These are phyloP conservation scores for Prenolepis imparis DNA, from an alignment of 2,888 invertebrate species.

Conservation along the genomic window DNA sequence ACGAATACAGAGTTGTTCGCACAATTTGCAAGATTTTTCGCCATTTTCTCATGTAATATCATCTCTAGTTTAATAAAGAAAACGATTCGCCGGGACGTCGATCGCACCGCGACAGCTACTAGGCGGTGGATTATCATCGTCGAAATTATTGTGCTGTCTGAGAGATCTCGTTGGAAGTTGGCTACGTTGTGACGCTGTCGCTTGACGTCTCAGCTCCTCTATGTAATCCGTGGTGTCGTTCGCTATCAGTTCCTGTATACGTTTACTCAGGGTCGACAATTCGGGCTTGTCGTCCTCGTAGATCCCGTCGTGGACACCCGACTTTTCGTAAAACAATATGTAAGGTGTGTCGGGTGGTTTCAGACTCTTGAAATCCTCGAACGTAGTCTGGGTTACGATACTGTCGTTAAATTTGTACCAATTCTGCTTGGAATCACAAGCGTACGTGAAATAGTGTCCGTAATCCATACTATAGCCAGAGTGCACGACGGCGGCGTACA, in stretches of 20 bases:
- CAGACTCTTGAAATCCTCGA: conserved; percentile 89
- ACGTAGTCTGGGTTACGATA: conserved; percentile 89
- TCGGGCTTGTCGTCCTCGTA: conserved; percentile 80
- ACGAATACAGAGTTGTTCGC: conserved; percentile 16
- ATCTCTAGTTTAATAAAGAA: conserved; percentile 76
- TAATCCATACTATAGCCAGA: conserved; percentile 94
- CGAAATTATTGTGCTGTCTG: conserved; percentile 80
- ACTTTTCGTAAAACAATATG: conserved; percentile 91
- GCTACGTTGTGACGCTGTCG: conserved; percentile 72
- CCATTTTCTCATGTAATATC: background rate
- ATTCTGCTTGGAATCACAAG: conserved; percentile 88
- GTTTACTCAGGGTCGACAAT: conserved; percentile 77
- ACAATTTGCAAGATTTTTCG: conserved; percentile 5
- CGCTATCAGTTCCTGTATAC: conserved; percentile 80
- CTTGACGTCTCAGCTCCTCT: conserved; percentile 79
- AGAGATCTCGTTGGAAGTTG: conserved; percentile 52
- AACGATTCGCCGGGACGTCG: conserved; percentile 78
- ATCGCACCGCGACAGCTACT: conserved; percentile 87
- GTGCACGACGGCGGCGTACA: conserved; percentile 95
- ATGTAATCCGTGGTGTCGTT: conserved; percentile 78
- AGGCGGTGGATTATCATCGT: conserved; percentile 87
- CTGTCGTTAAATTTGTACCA: conserved; percentile 95
- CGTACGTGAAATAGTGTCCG: conserved; percentile 95
- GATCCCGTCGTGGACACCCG: conserved; percentile 77
- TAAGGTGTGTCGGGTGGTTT: conserved; percentile 93